phyloP scores from a whole-genome alignment of 2,888 invertebrate species.

The Drosophila testacea region DNA sequence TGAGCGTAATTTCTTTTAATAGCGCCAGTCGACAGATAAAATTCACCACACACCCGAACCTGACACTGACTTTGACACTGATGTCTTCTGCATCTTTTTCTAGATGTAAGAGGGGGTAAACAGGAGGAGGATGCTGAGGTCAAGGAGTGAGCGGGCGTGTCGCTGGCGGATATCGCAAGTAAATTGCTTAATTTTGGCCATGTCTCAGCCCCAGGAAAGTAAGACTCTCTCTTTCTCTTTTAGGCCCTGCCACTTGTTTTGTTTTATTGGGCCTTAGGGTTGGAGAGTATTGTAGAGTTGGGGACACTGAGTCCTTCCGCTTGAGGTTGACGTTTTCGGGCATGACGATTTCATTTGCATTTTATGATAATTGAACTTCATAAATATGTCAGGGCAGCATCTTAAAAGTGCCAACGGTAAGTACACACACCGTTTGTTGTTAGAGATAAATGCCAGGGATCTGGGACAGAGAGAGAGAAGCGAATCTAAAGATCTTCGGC shows the following conservation, averaged over 20 bases:
- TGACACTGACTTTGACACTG: conserved; percentile 41
- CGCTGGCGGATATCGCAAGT: conserved; percentile 77
- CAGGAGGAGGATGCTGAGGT: conserved; percentile 37
- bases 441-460: conserved; percentile 56
- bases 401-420: conserved; percentile 79
- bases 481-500: conserved; percentile 6
- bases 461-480: background rate
- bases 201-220: conserved; percentile 47
- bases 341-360: conserved; percentile 82
- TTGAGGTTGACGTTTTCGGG: conserved; percentile 76
- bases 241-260: conserved; percentile 62
- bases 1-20: conserved; percentile 85
- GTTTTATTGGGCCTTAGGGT: conserved; percentile 71
- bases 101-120: conserved; percentile 19
- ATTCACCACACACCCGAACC: conserved; percentile 60
- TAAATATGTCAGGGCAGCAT: conserved; percentile 81
- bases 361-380: conserved; percentile 82
- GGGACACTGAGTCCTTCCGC: conserved; percentile 23
- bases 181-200: conserved; percentile 80
- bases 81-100: conserved; percentile 38
- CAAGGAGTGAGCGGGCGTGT: conserved; percentile 55
- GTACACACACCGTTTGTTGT: conserved; percentile 68
- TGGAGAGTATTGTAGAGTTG: conserved; percentile 3
- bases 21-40: conserved; percentile 82
- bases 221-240: conserved; percentile 6